phyloP scores from a whole-genome alignment of 2,888 invertebrate species.

The Idaea aversata region DNA sequence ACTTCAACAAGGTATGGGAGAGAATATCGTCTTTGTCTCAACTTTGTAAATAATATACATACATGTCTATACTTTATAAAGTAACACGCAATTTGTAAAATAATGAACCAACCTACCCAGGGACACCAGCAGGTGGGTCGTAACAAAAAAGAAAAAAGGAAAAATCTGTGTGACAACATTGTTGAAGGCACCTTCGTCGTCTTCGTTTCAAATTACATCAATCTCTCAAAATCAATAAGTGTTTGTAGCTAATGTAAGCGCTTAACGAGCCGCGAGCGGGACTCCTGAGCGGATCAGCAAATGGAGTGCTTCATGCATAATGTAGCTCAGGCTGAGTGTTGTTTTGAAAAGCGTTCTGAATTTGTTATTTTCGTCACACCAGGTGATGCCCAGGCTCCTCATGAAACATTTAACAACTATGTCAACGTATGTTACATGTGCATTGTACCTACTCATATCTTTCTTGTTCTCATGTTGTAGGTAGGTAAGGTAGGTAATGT shows the following conservation, averaged over 20 bases:
- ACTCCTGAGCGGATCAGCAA: conserved; percentile 79
- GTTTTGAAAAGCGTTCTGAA: conserved; percentile 79
- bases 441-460: conserved; percentile 9
- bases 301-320: conserved; percentile 81
- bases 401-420: conserved; percentile 73
- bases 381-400: conserved; percentile 72
- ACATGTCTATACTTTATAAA: not conserved
- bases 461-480: not conserved
- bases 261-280: conserved; percentile 78
- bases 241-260: conserved; percentile 78
- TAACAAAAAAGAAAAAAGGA: not conserved
- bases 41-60: not conserved
- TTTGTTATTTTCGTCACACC: conserved; percentile 78
- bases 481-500: too few species aligned
- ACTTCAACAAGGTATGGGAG: conserved; percentile 9
- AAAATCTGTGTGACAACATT: conserved; percentile 4
- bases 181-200: conserved; percentile 19
- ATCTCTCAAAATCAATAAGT: conserved; percentile 77
- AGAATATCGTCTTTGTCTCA: not conserved
- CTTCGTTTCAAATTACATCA: conserved; percentile 62
- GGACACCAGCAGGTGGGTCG: not conserved
- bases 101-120: not conserved
- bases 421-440: conserved; percentile 49
- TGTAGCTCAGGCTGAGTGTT: conserved; percentile 76
- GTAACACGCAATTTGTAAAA: not conserved